These are phyloP conservation scores for Popillia japonica DNA, from an alignment of 1,140 invertebrate species.

Conservation along the genomic window DNA sequence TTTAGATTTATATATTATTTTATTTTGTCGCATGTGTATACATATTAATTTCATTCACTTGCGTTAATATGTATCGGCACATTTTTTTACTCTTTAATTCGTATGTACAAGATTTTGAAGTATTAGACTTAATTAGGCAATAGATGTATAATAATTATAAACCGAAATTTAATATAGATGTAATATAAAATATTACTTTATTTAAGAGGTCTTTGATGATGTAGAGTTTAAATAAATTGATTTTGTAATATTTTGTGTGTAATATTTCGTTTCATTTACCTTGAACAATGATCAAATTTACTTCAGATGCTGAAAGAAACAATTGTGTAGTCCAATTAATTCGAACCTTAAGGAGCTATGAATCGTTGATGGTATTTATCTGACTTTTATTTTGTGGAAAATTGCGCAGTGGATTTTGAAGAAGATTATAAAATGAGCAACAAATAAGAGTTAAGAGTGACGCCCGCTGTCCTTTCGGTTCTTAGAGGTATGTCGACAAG, in stretches of 20 bases:
- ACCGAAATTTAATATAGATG: conserved; percentile 35
- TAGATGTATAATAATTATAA: conserved; percentile 33
- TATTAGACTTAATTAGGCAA: conserved; percentile 32
- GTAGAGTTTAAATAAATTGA: conserved; percentile 39
- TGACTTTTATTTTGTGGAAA: too few relatives aligned
- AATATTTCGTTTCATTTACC: not conserved
- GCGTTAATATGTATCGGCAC: conserved; percentile 14
- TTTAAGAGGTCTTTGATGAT: conserved; percentile 36
- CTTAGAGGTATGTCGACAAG: too few relatives aligned
- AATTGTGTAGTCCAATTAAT: too few relatives aligned
- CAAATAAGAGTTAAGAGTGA: too few relatives aligned
- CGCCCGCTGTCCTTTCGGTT: too few relatives aligned
- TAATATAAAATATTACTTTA: conserved; percentile 40
- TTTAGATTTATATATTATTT: conserved; percentile 24
- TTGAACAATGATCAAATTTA: not conserved
- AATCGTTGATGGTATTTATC: too few relatives aligned
- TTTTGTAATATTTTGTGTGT: conserved; percentile 35
- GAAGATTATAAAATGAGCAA: too few relatives aligned
- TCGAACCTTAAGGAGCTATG: too few relatives aligned
- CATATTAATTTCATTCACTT: conserved; percentile 17
- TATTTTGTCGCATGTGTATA: conserved; percentile 31
- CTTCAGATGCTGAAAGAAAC: too few relatives aligned
- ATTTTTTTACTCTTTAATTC: conserved; percentile 18
- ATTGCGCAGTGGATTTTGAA: too few relatives aligned
- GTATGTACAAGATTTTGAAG: conserved; percentile 37